Percentiles rank a stretch among this genome's conserved stretches.
Conservation (phyloP, 2,888 invertebrate species). For the Coremacera marginata region DNA sequence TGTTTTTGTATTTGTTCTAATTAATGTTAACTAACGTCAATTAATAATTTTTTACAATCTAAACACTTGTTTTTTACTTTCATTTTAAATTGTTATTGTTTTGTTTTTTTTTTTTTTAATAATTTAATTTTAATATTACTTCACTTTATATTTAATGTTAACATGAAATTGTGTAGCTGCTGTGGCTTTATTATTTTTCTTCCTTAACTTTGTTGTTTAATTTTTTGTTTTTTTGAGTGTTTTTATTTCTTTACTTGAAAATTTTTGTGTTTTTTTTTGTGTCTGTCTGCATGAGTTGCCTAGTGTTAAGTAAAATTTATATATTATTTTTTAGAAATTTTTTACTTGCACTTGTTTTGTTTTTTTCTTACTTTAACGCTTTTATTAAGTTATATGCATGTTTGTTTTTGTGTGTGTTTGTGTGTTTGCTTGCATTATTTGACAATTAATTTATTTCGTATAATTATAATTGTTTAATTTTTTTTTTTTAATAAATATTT, state of each 20-base stretch:
- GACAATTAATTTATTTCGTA: not conserved
- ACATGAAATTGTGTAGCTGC: slow-evolving; percentile 66
- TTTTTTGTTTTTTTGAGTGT: slow-evolving; percentile 28
- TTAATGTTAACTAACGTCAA: slow-evolving; percentile 33
- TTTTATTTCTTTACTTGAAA: no score
- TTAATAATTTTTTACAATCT: slow-evolving; percentile 33
- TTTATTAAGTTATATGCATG: no score
- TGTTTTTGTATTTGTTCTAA: slow-evolving; percentile 6
- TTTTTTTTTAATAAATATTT: slow-evolving; percentile 33
- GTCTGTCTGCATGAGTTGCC: slow-evolving; percentile 1
- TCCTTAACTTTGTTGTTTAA: slow-evolving; percentile 35
- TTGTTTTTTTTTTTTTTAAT: slow-evolving; percentile 56
- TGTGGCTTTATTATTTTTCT: slow-evolving; percentile 47
- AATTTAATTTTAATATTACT: slow-evolving; percentile 42
- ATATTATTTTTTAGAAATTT: slow-evolving; percentile 49
- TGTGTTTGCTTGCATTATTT: slow-evolving; percentile 24
- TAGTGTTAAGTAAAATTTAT: slow-evolving; percentile 35
- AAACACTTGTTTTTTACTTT: slow-evolving; percentile 30
- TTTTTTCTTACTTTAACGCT: slow-evolving; percentile 45
- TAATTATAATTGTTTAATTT: not conserved
- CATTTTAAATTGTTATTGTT: slow-evolving; percentile 29
- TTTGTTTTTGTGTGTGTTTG: slow-evolving; percentile 13
- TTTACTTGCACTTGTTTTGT: slow-evolving; percentile 49
- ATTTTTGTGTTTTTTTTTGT: slow-evolving; percentile 18
- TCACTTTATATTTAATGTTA: slow-evolving; percentile 66